A percentile compares a stretch with the other conserved stretches of the same genome.
phyloP scores from a whole-genome alignment of 2,797 vertebrate species.

The Mus spretus region DNA sequence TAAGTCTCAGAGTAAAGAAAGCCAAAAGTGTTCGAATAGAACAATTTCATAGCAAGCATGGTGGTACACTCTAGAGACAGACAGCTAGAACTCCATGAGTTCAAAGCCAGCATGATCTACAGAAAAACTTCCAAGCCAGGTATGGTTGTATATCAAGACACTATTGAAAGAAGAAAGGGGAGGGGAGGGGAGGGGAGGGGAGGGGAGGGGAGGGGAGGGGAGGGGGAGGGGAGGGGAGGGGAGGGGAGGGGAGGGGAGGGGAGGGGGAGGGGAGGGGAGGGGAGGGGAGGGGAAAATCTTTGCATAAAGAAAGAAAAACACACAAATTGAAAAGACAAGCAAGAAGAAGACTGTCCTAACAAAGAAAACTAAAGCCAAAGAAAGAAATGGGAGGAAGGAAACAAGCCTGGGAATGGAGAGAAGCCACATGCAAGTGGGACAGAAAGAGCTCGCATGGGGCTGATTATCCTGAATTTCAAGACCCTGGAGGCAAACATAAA shows the following conservation, averaged over 20 bases:
- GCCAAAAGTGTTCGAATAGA: slow-evolving; percentile 1
- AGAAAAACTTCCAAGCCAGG: not conserved
- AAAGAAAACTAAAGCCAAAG: not conserved
- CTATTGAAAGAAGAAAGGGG: not conserved
- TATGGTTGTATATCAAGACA: not conserved
- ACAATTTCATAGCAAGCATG: not conserved
- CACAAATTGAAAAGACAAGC: not conserved
- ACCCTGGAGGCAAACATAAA: slow-evolving; percentile 24
- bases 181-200: too few species aligned
- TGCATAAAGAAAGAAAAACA: not conserved
- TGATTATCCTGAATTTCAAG: slow-evolving; percentile 60
- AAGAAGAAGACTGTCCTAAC: not conserved
- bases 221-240: too few species aligned
- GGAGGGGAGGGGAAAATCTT: not conserved
- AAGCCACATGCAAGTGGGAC: fast-evolving
- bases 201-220: too few species aligned
- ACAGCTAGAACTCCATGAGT: not conserved
- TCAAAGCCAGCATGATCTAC: not conserved
- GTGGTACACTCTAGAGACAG: not conserved
- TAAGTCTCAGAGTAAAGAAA: not conserved
- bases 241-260: too few species aligned
- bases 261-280: too few species aligned
- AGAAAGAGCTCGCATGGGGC: not conserved
- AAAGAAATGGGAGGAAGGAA: not conserved
- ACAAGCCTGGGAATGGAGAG: not conserved